Conservation (phyloP, 2,797 vertebrate genomes). For the Protonibea diacanthus region DNA sequence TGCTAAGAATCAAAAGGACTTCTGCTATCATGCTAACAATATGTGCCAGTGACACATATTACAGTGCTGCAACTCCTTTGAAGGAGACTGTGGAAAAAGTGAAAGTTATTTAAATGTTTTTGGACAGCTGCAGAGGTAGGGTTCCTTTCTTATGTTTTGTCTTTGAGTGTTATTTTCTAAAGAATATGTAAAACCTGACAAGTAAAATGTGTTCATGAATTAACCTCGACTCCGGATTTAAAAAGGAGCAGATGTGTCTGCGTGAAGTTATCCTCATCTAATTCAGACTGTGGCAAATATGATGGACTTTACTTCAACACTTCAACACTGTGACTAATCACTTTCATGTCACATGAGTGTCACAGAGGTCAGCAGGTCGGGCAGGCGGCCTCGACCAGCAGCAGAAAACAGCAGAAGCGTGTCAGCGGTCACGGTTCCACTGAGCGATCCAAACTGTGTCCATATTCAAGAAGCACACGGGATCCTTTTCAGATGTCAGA, state of each 20-base stretch:
- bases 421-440: constrained; percentile 22
- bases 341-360: constrained; percentile 44
- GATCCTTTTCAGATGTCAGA: constrained; percentile 16
- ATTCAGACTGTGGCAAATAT: constrained; percentile 3
- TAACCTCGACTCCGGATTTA: constrained; percentile 17
- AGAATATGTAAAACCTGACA: constrained; percentile 24
- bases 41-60: constrained; percentile 39
- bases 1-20: constrained; percentile 59
- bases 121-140: constrained; percentile 45
- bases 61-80: constrained; percentile 30
- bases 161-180: constrained; percentile 34
- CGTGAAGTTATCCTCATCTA: neutral
- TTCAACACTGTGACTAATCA: constrained; percentile 30
- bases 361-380: constrained; percentile 38
- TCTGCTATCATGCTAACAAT: constrained; percentile 55
- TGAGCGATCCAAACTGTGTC: neutral
- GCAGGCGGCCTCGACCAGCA: neutral
- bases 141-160: constrained; percentile 11
- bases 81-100: constrained; percentile 44
- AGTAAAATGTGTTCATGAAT: constrained; percentile 34
- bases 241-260: neutral
- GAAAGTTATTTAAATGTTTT: constrained; percentile 44
- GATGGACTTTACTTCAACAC: constrained; percentile 8
- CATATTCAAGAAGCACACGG: neutral
- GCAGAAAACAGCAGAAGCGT: constrained; percentile 17